Evolutionary conservation across 2,797 vertebrate species (phyloP).

Genomic region (Halcyon badia): DNA sequence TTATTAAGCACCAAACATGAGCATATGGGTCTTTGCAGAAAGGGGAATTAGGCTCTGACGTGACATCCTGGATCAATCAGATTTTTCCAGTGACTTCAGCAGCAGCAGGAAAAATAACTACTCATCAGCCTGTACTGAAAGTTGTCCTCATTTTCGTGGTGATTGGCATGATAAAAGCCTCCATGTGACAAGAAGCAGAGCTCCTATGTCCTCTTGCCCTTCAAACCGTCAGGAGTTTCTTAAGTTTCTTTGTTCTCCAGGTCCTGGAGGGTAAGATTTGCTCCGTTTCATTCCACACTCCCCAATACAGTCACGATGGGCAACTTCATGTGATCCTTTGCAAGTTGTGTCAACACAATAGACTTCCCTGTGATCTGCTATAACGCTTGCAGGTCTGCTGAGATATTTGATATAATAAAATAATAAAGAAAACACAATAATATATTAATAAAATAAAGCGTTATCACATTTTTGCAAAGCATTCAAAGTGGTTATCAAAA

Average conservation of each 20-base stretch:
- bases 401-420: background rate
- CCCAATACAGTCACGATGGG: accelerated
- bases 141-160: background rate
- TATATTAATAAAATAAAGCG: background rate
- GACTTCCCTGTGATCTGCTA: background rate
- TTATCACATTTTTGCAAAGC: background rate
- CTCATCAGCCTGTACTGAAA: background rate
- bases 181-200: background rate
- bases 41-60: slow-evolving; percentile 38
- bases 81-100: slow-evolving; percentile 59
- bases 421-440: background rate
- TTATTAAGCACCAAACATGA: background rate
- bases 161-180: background rate
- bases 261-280: background rate
- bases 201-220: background rate
- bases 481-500: background rate
- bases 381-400: background rate
- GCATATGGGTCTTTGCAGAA: background rate
- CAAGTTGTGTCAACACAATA: background rate
- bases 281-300: background rate
- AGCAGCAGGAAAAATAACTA: background rate
- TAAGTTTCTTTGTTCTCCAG: background rate
- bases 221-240: background rate
- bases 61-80: slow-evolving; percentile 42
- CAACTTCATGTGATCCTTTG: background rate